Conservation (phyloP, 2,888 invertebrate species). For the Cheilosia soror region DNA sequence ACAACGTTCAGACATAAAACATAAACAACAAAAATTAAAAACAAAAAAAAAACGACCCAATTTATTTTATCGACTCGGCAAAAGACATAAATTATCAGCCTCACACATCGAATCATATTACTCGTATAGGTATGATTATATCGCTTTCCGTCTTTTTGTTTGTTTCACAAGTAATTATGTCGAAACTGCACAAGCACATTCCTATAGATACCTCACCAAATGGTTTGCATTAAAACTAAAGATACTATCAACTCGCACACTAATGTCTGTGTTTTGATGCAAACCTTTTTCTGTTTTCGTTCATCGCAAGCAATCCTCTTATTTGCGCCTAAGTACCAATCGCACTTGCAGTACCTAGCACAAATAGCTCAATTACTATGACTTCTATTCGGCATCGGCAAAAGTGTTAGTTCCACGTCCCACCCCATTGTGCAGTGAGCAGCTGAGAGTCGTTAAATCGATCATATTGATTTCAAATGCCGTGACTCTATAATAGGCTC, state of each 20-base stretch:
- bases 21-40: background rate
- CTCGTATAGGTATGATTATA: too few relatives aligned
- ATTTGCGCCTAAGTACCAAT: conserved; percentile 9
- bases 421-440: conserved; percentile 35
- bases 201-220: conserved; percentile 10
- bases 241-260: conserved; percentile 6
- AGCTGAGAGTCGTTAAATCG: conserved; percentile 27
- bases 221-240: background rate
- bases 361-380: conserved; percentile 5
- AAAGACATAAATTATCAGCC: background rate
- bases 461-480: conserved; percentile 13
- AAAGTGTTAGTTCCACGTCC: conserved; percentile 31
- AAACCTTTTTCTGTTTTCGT: background rate
- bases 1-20: too few relatives aligned
- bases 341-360: background rate
- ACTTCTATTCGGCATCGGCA: background rate
- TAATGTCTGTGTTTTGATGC: conserved; percentile 18
- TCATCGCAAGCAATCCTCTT: background rate
- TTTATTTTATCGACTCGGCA: background rate
- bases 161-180: conserved; percentile 15
- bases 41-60: conserved; percentile 7
- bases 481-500: conserved; percentile 8
- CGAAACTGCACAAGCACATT: background rate
- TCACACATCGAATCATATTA: background rate
- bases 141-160: too few relatives aligned